Evolutionary conservation across 2,797 vertebrate species (phyloP), one percentile per base, ranked within the genome.

Genomic region (Enteromius radiatus): DNA sequence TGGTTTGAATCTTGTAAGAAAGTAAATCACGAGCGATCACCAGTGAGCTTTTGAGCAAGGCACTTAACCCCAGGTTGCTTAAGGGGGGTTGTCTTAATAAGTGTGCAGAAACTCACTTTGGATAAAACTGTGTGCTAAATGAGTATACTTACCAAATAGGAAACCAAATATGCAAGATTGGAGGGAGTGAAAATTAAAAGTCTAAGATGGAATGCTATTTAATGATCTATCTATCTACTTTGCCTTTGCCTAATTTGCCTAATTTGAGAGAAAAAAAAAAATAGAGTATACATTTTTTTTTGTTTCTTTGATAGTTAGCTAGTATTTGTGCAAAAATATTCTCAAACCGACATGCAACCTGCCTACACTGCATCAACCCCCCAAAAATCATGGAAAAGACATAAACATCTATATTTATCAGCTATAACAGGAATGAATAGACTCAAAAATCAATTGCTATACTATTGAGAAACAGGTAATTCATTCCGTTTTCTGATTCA

Each of bases 401-500:
- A 21, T 83, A 67, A 76, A 63, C 78, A 77, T 82, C 52, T 82
- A 76, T 80, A 80, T 82, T 59, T 41, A 81, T 83, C 80, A 64
- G 67, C 61, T 43, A 78, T 82, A 74, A 80, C 70, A 80, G 49
- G 38, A 76, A 41, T 65, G 79, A 83, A 80, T 71, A 76, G 68
- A 78, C 71, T 74, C 45, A 81, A 71, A 76, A 82, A 84, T 82
- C 56, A 84, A 81, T 78, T 81, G 45, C 61, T 38, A 76, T 80
- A 33, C 36, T 69, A 65, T 86, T 80, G 70, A 80, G 80, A 76
- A 52, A 63, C 36, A 63, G 80, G 85, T 82, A 85, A 84, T 84
- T 84, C 68, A 81, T 86, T 83, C 70, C 43, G 64, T 81, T 83
- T 52, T 86, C 64, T 86, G 79, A 74, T 73, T 80, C 61, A 69